Percentiles rank a stretch among this genome's conserved stretches.
phyloP scores from a whole-genome alignment of 2,888 invertebrate genomes.

The Hylaea fasciaria region DNA sequence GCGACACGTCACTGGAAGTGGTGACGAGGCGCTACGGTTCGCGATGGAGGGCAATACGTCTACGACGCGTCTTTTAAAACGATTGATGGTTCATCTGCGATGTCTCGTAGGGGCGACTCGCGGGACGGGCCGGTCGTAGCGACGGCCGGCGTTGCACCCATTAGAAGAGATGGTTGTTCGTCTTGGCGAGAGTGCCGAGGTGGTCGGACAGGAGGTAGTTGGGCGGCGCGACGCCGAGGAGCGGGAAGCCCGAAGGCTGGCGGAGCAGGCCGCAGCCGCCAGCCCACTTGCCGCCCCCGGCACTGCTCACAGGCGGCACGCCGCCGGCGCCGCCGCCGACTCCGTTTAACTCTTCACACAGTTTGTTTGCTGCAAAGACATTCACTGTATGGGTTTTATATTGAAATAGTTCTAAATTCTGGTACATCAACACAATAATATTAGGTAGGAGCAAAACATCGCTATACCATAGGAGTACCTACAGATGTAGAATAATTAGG shows the following conservation, averaged over 20 bases:
- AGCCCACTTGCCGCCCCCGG: constrained; percentile 82
- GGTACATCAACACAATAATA: too few relatives aligned
- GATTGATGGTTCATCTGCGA: constrained; percentile 1
- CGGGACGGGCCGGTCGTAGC: constrained; percentile 46
- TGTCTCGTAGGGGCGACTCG: constrained; percentile 15
- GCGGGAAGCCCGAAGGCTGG: constrained; percentile 85
- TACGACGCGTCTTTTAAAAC: constrained; percentile 3
- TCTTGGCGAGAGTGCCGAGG: constrained; percentile 84
- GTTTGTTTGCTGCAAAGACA: constrained; percentile 71
- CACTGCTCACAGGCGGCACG: constrained; percentile 67
- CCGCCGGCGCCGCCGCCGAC: constrained; percentile 74
- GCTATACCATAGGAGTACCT: too few relatives aligned
- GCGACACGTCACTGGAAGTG: background rate
- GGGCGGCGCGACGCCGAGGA: constrained; percentile 85
- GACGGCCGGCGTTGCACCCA: constrained; percentile 62
- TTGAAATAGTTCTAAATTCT: too few relatives aligned
- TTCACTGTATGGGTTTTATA: constrained; percentile 22
- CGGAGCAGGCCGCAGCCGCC: constrained; percentile 87
- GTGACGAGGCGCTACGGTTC: background rate
- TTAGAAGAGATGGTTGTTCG: constrained; percentile 88
- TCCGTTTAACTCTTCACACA: constrained; percentile 77
- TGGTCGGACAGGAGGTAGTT: constrained; percentile 87
- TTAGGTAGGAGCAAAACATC: too few relatives aligned
- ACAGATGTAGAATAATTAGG: too few relatives aligned
- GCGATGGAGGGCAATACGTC: background rate